Evolutionary conservation across 2,797 vertebrate genomes (phyloP).

Genomic region (Acanthurus lineatus): DNA sequence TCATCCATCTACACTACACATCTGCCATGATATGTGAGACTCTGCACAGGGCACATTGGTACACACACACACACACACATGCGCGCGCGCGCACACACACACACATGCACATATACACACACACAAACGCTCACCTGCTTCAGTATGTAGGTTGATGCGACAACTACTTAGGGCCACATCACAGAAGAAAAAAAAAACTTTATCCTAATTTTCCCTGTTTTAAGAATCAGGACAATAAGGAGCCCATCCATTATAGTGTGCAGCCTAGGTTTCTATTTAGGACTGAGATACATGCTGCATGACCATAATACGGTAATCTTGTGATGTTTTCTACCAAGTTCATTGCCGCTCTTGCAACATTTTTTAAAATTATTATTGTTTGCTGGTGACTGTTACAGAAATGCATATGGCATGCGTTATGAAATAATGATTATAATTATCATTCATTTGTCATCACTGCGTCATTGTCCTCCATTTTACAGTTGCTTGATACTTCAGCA

Average conservation of each 20-base stretch:
- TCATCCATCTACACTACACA: constrained; percentile 37
- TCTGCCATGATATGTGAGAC: constrained; percentile 58
- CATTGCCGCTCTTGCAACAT: too few relatives aligned
- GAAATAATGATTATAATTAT: too few relatives aligned
- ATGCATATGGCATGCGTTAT: too few relatives aligned
- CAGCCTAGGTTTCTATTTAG: neutral
- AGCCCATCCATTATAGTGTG: neutral
- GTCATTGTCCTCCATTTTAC: too few relatives aligned
- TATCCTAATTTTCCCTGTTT: constrained; percentile 48
- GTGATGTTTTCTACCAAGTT: too few relatives aligned
- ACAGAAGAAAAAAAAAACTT: constrained; percentile 29
- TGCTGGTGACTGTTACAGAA: too few relatives aligned
- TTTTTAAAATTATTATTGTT: too few relatives aligned
- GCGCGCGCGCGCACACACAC: constrained; percentile 14
- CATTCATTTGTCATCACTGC: too few relatives aligned
- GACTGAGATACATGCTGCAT: too few relatives aligned
- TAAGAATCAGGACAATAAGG: constrained; percentile 36
- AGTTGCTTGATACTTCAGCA: too few relatives aligned
- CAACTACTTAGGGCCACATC: constrained; percentile 40
- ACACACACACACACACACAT: constrained; percentile 19
- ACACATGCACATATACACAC: constrained; percentile 6
- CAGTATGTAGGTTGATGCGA: constrained; percentile 65
- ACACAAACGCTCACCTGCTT: constrained; percentile 27
- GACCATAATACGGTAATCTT: too few relatives aligned
- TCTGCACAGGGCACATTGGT: constrained; percentile 32